Evolutionary conservation across 2,797 vertebrate genomes (phyloP).

Genomic region (Chelonia mydas): DNA sequence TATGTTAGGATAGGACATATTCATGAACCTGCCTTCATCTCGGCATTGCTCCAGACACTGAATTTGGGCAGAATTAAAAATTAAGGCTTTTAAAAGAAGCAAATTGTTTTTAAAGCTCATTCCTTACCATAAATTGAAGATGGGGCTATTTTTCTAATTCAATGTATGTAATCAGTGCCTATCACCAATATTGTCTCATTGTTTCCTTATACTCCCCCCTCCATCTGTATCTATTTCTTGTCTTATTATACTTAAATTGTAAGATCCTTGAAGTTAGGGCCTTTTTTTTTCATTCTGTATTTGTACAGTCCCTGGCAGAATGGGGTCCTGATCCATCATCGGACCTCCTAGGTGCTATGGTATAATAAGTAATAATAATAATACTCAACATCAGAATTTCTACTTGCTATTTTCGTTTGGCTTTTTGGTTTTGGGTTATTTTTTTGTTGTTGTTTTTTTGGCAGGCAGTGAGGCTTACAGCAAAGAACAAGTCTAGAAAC

Average conservation of each 20-base stretch:
- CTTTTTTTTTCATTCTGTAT: not conserved
- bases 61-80: not conserved
- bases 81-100: not conserved
- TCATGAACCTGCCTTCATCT: not conserved
- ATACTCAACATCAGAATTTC: not conserved
- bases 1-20: not conserved
- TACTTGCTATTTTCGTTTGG: not conserved
- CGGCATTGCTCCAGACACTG: not conserved
- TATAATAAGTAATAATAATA: not conserved
- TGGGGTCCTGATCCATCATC: not conserved
- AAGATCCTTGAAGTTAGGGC: not conserved
- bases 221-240: not conserved
- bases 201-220: not conserved
- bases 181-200: not conserved
- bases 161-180: not conserved
- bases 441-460: too few relatives aligned
- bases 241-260: not conserved
- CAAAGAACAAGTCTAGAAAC: not conserved
- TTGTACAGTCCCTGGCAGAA: not conserved
- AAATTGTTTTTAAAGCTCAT: not conserved
- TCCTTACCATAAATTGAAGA: not conserved
- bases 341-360: not conserved
- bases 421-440: too few relatives aligned
- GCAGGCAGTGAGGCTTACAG: not conserved
- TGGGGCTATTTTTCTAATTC: not conserved